A percentile compares a stretch with the other conserved stretches of the same genome.
phyloP scores from a whole-genome alignment of 2,797 vertebrate genomes.

The Brotula barbata region DNA sequence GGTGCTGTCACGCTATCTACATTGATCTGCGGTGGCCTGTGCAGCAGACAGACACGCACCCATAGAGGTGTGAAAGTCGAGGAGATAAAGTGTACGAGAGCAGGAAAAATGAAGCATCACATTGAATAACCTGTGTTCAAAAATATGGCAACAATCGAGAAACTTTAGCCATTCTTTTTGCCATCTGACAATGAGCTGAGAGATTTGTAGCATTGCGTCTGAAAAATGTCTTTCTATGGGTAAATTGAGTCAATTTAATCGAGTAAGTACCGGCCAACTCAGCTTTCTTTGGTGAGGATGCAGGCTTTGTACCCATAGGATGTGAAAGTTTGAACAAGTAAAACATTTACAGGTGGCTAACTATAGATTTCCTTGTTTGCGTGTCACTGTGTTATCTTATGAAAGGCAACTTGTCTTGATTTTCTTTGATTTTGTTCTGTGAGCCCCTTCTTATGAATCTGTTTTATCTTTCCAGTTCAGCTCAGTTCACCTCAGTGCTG shows the following conservation, averaged over 20 bases:
- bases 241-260: conserved; percentile 9
- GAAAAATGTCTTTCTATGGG: background rate
- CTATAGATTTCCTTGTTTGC: too few relatives aligned
- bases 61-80: conserved; percentile 58
- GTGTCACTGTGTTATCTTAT: too few relatives aligned
- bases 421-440: too few relatives aligned
- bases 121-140: conserved; percentile 19
- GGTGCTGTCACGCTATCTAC: conserved; percentile 26
- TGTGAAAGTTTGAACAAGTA: too few relatives aligned
- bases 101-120: conserved; percentile 60
- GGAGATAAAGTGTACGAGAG: conserved; percentile 59
- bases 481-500: background rate
- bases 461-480: background rate
- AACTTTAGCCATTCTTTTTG: conserved; percentile 1
- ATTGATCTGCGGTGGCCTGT: conserved; percentile 49
- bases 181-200: conserved; percentile 16
- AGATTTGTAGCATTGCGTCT: conserved; percentile 6
- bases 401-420: too few relatives aligned
- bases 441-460: too few relatives aligned
- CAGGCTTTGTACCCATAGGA: too few relatives aligned
- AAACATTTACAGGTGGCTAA: too few relatives aligned
- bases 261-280: conserved; percentile 5
- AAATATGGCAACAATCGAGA: background rate
- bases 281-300: background rate
- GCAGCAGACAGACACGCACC: conserved; percentile 28